phyloP scores from a whole-genome alignment of 2,888 invertebrate species.

The Isotomurus palustris region DNA sequence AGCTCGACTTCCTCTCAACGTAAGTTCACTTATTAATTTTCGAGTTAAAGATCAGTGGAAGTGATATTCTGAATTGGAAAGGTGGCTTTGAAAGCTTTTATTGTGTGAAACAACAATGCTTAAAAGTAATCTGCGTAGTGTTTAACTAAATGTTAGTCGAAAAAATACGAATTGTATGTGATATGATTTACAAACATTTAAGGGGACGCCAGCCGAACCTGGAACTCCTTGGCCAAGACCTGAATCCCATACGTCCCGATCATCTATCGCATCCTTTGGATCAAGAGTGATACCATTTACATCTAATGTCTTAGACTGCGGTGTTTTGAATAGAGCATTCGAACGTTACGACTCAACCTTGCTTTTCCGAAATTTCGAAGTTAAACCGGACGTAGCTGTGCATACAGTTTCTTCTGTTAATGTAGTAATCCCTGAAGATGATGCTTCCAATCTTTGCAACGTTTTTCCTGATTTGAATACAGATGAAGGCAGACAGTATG shows the following conservation, averaged over 20 bases:
- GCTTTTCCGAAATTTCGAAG: slow-evolving; percentile 22
- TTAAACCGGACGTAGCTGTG: slow-evolving; percentile 9
- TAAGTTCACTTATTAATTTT: too few relatives aligned
- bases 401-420: slow-evolving; percentile 19
- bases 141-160: too few relatives aligned
- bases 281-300: slow-evolving; percentile 17
- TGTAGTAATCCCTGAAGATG: slow-evolving; percentile 16
- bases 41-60: too few relatives aligned
- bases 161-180: not conserved
- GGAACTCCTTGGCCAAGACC: slow-evolving; percentile 43
- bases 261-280: slow-evolving; percentile 9
- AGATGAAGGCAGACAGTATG: slow-evolving; percentile 24
- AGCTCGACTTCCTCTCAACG: slow-evolving; percentile 30
- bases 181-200: not conserved
- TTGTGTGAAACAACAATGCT: too few relatives aligned
- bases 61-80: too few relatives aligned
- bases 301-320: slow-evolving; percentile 23
- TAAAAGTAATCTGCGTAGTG: too few relatives aligned
- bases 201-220: slow-evolving; percentile 32
- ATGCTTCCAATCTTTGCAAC: slow-evolving; percentile 19
- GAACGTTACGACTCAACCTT: slow-evolving; percentile 34
- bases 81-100: too few relatives aligned
- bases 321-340: slow-evolving; percentile 30
- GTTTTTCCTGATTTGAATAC: slow-evolving; percentile 31
- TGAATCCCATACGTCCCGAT: not conserved